Base-by-base conservation (phyloP, 1,140 invertebrate genomes). In the Drosophila athabasca region DNA sequence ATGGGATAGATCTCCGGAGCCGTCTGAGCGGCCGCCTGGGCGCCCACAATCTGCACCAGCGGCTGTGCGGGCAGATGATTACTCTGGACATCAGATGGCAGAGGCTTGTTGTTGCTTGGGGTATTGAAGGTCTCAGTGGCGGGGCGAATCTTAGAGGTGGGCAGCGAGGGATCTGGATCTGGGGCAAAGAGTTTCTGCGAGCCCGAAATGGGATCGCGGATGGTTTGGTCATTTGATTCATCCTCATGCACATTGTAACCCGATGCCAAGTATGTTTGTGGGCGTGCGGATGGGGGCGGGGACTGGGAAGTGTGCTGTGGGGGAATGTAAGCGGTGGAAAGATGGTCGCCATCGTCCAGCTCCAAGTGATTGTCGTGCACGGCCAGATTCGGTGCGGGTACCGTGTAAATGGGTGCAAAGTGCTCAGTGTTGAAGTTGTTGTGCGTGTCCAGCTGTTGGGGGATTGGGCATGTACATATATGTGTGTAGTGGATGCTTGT, bases 381-480 rank as follows among this genome's bases (percentile, higher is more conserved):
- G 43, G 67, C 68, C 45, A 90, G 66, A 92, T 96, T 96, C 7
- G 96, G 96, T 7, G 96, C 96, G 80, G 96, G 95, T 62, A 96
- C 96, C 3, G 95, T 96, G 89, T 96, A 95, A 84, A 96, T 96
- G 2, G 95, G 95, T 83, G 95, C 95, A 80, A 91, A 91, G 74
- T 90, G 84, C 57, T 91, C 84, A 31, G 80, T 83, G 62, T 91
- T 90, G 71, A 85, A 85, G 49, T 75, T 77, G 55, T 76, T 73
- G 55, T 91, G 74, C 57, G 76, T 76, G 39, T 90, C 78, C 71
- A 90, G 76, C 89, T 91, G 84, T 65, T 61, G 77, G 54, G 43
- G 53, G 19, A 58, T 68, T 44, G 6, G 43, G 54, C 15, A 76
- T 57, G 73, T 64, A 26, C 35, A 65, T 45, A 26, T 43, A 65